Conservation (phyloP, 53 echinoderm and acorn worm species). For the Holothuria scabra region DNA sequence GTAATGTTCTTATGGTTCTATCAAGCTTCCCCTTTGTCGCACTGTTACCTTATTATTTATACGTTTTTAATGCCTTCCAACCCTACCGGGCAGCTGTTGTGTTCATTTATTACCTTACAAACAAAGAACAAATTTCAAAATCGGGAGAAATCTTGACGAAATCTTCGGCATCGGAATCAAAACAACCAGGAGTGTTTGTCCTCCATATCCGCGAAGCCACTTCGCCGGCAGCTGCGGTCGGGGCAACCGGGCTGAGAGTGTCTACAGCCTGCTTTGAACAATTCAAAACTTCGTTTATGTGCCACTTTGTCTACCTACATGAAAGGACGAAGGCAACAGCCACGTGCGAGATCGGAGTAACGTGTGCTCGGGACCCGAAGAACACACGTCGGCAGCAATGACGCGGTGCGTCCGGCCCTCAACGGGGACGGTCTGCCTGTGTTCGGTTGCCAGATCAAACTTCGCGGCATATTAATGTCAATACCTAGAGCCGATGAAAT, state of each 20-base stretch:
- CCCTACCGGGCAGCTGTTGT: slow-evolving; percentile 71
- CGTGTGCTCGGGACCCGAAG: slow-evolving; percentile 44
- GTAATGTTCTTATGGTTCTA: slow-evolving; percentile 19
- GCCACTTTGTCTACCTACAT: slow-evolving; percentile 69
- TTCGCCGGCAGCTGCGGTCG: slow-evolving; percentile 60
- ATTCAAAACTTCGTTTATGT: slow-evolving; percentile 63
- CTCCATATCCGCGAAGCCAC: slow-evolving; percentile 20
- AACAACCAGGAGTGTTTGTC: slow-evolving; percentile 57
- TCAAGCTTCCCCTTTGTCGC: slow-evolving; percentile 55
- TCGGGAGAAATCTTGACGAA: slow-evolving; percentile 1
- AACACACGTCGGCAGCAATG: slow-evolving; percentile 40
- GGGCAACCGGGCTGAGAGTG: slow-evolving; percentile 51
- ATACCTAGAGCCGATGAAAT: slow-evolving; percentile 43
- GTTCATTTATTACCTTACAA: slow-evolving; percentile 66
- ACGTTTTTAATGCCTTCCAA: slow-evolving; percentile 76
- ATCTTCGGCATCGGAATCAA: slow-evolving; percentile 26
- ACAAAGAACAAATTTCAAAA: slow-evolving; percentile 34
- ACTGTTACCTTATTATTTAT: slow-evolving; percentile 75
- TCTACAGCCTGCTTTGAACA: slow-evolving; percentile 55
- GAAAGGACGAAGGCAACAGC: slow-evolving; percentile 53
- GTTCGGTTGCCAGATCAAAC: slow-evolving; percentile 24
- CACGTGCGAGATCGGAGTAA: slow-evolving; percentile 59
- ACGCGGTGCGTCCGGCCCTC: slow-evolving; percentile 49
- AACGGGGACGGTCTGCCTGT: slow-evolving; percentile 41
- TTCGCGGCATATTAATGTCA: slow-evolving; percentile 39